Evolutionary conservation across 2,888 invertebrate genomes (phyloP), one percentile per base, ranked within the genome.

Genomic region (Eubasilissa splendida): DNA sequence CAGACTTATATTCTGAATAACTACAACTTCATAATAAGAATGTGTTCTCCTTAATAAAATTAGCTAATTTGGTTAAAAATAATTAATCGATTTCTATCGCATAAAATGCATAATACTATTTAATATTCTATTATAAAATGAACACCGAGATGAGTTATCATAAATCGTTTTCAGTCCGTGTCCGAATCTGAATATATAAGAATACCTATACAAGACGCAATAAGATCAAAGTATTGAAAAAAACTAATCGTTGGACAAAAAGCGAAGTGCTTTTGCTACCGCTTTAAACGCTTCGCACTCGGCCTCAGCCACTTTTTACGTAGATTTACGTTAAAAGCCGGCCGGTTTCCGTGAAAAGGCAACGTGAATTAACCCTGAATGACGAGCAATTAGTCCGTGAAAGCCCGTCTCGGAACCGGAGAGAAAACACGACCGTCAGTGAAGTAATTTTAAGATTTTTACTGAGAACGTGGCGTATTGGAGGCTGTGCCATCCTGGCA

Each of bases 341-440:
- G 42, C 54, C 14, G 12, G 54, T 12, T 50, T 59, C 31, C 59
- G 59, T 74, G 50, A 74, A 59, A 22, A 74, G 33, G 74, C 42
- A 14, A 42, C 59, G 59, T 74, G 42, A 74, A 74, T 74, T 59
- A 58, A 59, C 59, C n/a, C 14, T 42, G 74, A 74, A 59, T 74
- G 59, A 74, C 12, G 42, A 74, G 74, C 59, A 74, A 74, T 74
- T 74, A 74, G 58, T n/a, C 59, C 74, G 74, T 74, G 59, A 74
- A 74, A 58, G 59, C 14, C 58, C 12, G 42, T 59, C 5, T 58
- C 42, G 56, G 31, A 68, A 68, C 33, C 5, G 52, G 68, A 52
- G 14, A 42, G 42, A 42, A 42, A 42, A 42, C 42, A 42, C 42
- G 42, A 42, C 42, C 42, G 42, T 42, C 42, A 42, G 42, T 5